Evolutionary conservation across 1,140 invertebrate genomes (phyloP), one percentile per base, ranked within the genome.

Genomic region (Ceratosolen solmsi): DNA sequence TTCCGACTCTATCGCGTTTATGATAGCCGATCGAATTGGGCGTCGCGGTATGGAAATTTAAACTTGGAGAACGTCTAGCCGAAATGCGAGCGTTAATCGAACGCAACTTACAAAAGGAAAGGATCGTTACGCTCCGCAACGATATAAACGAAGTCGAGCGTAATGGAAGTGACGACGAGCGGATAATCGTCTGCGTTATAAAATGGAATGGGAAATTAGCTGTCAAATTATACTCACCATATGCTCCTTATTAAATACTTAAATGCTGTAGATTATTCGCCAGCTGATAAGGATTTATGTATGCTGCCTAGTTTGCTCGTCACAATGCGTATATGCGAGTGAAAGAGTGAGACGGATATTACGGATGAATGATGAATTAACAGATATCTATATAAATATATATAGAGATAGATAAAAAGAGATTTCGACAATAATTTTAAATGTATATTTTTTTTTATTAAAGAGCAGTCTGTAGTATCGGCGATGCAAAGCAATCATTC

Each of bases 231-330:
- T 68, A 2, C 63, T 38, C 51, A 8, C 20, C 17, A 38, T 9
- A 3, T n/a, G 33, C n/a, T 38, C 22, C 20, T 38, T 68, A 68
- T 68, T 68, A 38, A 36, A 68, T 22, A 22, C 63, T 33, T 15
- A 22, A 15, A 5, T 46, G 15, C 13, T 11, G 60, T 33, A 33
- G 0, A 38, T 38, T 38, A 38, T 2, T 54, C 51, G 33, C 27
- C 25, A 20, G 2, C 20, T 68, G 63, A 68, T 68, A 68, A 68
- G 63, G 63, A 68, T 36, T 68, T 68, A 36, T 38, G 33, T 38
- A 33, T 33, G 4, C 17, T n/a, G 36, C 63, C 15, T 15, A 15
- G 58, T 13, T 11, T 22, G 9, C 20, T 54, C 51, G 51, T 54
- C 20, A 4, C 51, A 22, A 54, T 54, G 9, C 9, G 51, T 15